These are phyloP conservation scores for Pseudorhiza aurosa DNA, from an alignment of 30 jellyfish, hydroid and myxozoan species.

Conservation along the genomic window DNA sequence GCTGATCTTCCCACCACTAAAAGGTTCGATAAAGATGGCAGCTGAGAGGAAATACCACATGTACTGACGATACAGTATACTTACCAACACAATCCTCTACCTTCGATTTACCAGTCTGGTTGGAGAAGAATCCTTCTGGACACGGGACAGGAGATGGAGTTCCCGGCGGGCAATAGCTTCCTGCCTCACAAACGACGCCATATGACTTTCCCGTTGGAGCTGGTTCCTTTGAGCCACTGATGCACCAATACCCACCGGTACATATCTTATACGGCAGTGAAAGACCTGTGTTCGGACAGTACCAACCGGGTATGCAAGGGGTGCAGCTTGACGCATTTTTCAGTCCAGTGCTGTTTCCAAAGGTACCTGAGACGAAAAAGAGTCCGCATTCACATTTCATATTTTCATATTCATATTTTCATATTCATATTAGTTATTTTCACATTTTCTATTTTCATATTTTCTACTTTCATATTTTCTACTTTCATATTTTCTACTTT, in stretches of 20 bases:
- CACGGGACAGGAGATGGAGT: slow-evolving; percentile 83
- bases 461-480: too few species aligned
- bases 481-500: too few species aligned
- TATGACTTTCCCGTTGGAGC: slow-evolving; percentile 78
- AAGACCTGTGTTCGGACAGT: slow-evolving; percentile 84
- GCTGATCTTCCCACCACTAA: too few species aligned
- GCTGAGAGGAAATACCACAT: too few species aligned
- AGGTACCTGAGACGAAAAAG: slow-evolving; percentile 73
- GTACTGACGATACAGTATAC: too few species aligned
- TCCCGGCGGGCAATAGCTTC: slow-evolving; percentile 92
- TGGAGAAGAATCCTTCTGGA: slow-evolving; percentile 92
- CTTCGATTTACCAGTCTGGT: slow-evolving; percentile 57
- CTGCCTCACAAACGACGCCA: slow-evolving; percentile 89
- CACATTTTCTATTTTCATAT: too few species aligned
- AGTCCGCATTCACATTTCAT: too few species aligned
- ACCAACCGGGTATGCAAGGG: slow-evolving; percentile 94
- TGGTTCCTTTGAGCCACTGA: slow-evolving; percentile 82
- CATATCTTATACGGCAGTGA: slow-evolving; percentile 70
- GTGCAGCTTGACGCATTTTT: slow-evolving; percentile 87
- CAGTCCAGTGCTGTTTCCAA: slow-evolving; percentile 82
- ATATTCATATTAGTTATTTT: too few species aligned
- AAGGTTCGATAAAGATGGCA: too few species aligned
- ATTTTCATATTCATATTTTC: too few species aligned
- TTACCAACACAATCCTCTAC: slow-evolving; percentile 77
- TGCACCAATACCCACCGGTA: slow-evolving; percentile 94